Evolutionary conservation across 2,113 vertebrate genomes (phyloP).

Genomic region (Ibidorhyncha struthersii): DNA sequence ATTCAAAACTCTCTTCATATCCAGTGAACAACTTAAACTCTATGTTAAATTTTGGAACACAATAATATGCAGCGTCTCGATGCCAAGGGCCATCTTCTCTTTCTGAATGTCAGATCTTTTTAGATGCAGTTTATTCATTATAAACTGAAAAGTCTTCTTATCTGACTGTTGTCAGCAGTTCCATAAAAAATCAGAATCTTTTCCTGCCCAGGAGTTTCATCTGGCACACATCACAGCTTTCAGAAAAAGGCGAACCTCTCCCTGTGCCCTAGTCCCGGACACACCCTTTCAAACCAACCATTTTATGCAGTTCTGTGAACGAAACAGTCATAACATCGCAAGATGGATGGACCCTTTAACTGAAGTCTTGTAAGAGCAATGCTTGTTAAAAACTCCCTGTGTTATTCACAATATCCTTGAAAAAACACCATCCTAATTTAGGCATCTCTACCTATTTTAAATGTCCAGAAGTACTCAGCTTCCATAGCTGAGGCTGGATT

Average conservation of each 20-base stretch:
- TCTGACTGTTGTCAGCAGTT: neutral
- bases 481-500: neutral
- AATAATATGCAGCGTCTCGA: neutral
- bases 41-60: neutral
- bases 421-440: neutral
- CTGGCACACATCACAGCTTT: neutral
- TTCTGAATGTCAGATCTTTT: neutral
- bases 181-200: neutral
- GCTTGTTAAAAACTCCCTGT: neutral
- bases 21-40: neutral
- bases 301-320: neutral
- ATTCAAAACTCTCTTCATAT: neutral
- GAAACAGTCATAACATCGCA: neutral
- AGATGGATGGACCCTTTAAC: neutral
- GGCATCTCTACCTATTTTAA: neutral
- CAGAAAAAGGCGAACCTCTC: neutral
- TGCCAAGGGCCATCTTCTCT: neutral
- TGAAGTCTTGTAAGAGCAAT: neutral
- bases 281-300: neutral
- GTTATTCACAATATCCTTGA: neutral
- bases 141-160: neutral
- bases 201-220: neutral
- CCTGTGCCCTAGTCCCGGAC: neutral
- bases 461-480: neutral
- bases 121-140: neutral